Percentiles rank a stretch among this genome's conserved stretches.
Evolutionary conservation across 2,888 invertebrate genomes (phyloP).

Genomic region (Xestobium rufovillosum): DNA sequence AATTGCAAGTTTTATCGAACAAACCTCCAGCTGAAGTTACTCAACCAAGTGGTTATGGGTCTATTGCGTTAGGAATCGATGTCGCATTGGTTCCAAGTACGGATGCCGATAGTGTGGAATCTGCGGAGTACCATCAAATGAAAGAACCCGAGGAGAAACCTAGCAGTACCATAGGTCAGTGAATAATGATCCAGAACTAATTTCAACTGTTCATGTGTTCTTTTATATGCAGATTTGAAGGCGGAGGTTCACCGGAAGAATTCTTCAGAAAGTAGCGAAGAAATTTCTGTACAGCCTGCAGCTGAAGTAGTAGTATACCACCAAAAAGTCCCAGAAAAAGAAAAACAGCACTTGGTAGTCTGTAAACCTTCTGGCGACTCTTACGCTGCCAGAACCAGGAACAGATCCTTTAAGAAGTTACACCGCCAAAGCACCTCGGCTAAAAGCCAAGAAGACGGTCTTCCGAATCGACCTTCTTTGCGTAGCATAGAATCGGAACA

Average conservation of each 20-base stretch:
- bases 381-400: constrained; percentile 7
- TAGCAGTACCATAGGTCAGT: constrained; percentile 37
- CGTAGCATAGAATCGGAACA: constrained; percentile 39
- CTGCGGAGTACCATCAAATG: constrained; percentile 37
- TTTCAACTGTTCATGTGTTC: constrained; percentile 5
- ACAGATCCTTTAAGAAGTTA: constrained; percentile 9
- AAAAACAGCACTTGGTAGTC: constrained; percentile 32
- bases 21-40: constrained; percentile 39
- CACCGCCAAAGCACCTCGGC: constrained; percentile 24
- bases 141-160: constrained; percentile 32
- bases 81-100: constrained; percentile 26
- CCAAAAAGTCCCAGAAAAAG: constrained; percentile 22
- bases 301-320: constrained; percentile 37
- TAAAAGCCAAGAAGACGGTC: constrained; percentile 46
- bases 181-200: too few species aligned
- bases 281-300: constrained; percentile 49
- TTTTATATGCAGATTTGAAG: constrained; percentile 63
- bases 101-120: constrained; percentile 43
- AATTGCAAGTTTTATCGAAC: constrained; percentile 63
- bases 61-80: constrained; percentile 30
- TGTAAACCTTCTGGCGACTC: not conserved
- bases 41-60: constrained; percentile 55
- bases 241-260: constrained; percentile 90
- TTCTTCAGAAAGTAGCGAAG: constrained; percentile 80
- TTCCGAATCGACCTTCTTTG: constrained; percentile 43